A percentile compares a stretch with the other conserved stretches of the same genome.
Evolutionary conservation across 2,888 invertebrate genomes (phyloP).

Genomic region (Thyatira batis): DNA sequence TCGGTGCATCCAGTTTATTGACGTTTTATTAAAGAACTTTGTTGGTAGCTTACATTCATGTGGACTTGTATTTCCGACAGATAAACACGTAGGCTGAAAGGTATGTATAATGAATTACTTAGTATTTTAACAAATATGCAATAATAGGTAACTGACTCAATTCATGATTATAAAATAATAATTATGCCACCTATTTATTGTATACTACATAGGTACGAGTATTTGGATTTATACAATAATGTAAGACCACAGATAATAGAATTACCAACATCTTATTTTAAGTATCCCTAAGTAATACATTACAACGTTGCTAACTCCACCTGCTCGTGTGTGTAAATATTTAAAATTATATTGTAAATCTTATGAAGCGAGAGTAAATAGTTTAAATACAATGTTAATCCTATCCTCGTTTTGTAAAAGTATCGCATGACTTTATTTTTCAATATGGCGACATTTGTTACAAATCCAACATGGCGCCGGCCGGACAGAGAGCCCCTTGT

Average conservation of each 20-base stretch:
- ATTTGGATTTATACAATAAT: too few species aligned
- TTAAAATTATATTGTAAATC: slow-evolving; percentile 1
- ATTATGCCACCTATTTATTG: too few species aligned
- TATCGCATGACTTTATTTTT: slow-evolving; percentile 70
- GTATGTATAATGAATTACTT: background rate
- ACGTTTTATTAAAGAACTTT: background rate
- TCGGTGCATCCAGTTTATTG: slow-evolving; percentile 4
- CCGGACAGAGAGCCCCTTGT: slow-evolving; percentile 72
- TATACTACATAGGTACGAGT: too few species aligned
- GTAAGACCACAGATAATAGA: too few species aligned
- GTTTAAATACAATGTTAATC: slow-evolving; percentile 29
- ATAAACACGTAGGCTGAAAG: too few species aligned
- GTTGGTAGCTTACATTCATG: background rate
- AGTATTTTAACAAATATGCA: too few species aligned
- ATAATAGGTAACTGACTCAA: too few species aligned
- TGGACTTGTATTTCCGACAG: background rate
- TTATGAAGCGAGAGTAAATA: slow-evolving; percentile 10
- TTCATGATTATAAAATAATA: too few species aligned
- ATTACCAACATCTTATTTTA: too few species aligned
- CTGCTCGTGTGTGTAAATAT: slow-evolving; percentile 1
- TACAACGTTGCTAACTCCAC: background rate
- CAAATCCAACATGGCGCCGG: slow-evolving; percentile 74
- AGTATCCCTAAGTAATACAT: too few species aligned
- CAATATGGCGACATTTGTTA: slow-evolving; percentile 76
- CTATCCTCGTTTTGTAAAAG: slow-evolving; percentile 21